Base-by-base conservation (phyloP, 2,113 vertebrate genomes). In the Tetrao urogallus region DNA sequence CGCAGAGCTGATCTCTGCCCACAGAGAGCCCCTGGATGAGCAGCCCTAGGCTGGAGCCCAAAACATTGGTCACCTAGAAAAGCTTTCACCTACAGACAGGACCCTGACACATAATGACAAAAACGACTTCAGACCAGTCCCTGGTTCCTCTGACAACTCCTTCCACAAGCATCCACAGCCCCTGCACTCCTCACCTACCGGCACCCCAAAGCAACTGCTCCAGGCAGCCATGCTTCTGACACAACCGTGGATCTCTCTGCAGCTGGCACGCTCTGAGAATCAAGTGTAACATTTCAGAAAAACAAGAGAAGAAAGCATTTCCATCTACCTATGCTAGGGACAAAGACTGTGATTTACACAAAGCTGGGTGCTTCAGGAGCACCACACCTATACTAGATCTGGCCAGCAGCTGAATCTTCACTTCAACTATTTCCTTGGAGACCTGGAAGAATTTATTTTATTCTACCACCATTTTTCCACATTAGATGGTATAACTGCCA, bases 121-220 rank as follows among this genome's bases (percentile, higher is more conserved):
- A 57, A 89, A n/a, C 32, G 0, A 65, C 14, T 66, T 38, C 8
- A 56, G 13, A 92, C 47, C 25, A 89, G 67, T 73, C 36, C 43
- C 43, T 54, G 73, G 18, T 58, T 54, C 21, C 40, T 82, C 66
- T 70, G 45, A 27, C 42, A 57, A 86, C 25, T 86, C 61, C 34
- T 28, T 60, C 58, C 42, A 78, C 36, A 47, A 64, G 12, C 60
- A 56, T 60, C 27, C 70, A 57, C 40, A 1, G 0, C 11, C 20
- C 38, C 48, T 36, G 50, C 9, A 0, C 12, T 22, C 11, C 47
- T 54, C 28, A n/a, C 72, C 50, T 38, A 32, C 14, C 13, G 21
- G 22, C 42, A 57, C 8, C 32, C 13, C 20, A n/a, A 32, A 28
- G 0, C 2, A 2, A 2, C 48, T 2, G 6, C 34, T 10, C 43